Conservation (phyloP, 2,113 vertebrate species). For the Trachemys scripta region DNA sequence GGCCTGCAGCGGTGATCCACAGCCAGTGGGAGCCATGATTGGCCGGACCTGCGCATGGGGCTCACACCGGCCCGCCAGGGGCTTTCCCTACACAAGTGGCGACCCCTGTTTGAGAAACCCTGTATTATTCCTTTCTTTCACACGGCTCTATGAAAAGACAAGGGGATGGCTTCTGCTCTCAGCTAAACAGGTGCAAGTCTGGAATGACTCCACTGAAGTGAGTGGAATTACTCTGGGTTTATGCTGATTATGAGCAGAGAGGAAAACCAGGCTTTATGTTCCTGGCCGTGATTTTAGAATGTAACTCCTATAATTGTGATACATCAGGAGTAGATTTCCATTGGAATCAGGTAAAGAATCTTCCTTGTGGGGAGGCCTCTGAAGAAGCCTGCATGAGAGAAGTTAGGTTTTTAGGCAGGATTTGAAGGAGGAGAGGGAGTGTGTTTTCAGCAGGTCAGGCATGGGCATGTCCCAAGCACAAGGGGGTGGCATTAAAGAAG, state of each 20-base stretch:
- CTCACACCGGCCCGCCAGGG: too few relatives aligned
- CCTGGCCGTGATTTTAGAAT: not conserved
- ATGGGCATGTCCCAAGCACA: not conserved
- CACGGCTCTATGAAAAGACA: not conserved
- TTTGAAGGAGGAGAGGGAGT: not conserved
- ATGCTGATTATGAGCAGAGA: not conserved
- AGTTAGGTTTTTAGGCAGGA: not conserved
- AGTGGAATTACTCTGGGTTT: not conserved
- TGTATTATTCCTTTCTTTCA: constrained; percentile 2
- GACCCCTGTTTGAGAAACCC: too few relatives aligned
- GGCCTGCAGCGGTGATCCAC: too few relatives aligned
- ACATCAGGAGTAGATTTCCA: not conserved
- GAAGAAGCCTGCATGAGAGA: not conserved
- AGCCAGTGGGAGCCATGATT: too few relatives aligned
- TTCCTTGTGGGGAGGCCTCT: not conserved
- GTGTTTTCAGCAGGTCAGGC: not conserved
- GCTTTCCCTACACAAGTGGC: too few relatives aligned
- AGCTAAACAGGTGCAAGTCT: not conserved
- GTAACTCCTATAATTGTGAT: not conserved
- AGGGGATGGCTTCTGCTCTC: not conserved
- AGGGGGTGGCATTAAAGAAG: not conserved
- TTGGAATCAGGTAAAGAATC: not conserved
- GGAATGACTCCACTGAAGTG: not conserved
- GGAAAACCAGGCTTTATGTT: not conserved
- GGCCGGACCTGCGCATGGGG: too few relatives aligned